Percentiles rank a stretch among this genome's conserved stretches.
Evolutionary conservation across 2,888 invertebrate genomes (phyloP).

Genomic region (Parnassius apollo): DNA sequence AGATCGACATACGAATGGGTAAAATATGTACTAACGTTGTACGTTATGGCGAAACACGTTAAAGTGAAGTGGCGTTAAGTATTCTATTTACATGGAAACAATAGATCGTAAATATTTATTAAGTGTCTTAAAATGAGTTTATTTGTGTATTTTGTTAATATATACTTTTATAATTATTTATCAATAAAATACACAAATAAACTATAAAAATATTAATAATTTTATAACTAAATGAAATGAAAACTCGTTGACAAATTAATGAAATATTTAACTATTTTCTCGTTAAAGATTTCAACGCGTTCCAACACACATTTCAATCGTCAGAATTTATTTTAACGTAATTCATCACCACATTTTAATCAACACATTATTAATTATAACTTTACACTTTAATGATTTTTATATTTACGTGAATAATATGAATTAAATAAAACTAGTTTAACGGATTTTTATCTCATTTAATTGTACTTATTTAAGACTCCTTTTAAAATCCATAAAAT

Average conservation of each 20-base stretch:
- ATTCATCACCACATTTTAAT: not conserved
- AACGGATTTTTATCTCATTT: too few relatives aligned
- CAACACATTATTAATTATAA: too few relatives aligned
- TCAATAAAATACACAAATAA: too few relatives aligned
- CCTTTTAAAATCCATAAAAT: too few relatives aligned
- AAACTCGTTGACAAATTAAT: not conserved
- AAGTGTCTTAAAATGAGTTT: not conserved
- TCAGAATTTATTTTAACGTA: conserved; percentile 2
- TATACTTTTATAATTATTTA: not conserved
- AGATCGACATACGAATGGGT: conserved; percentile 67
- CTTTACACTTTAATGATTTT: too few relatives aligned
- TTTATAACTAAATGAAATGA: too few relatives aligned
- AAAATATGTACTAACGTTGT: conserved; percentile 46
- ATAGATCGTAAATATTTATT: conserved; percentile 2
- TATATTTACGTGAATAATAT: too few relatives aligned
- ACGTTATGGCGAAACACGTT: conserved; percentile 49
- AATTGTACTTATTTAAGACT: too few relatives aligned
- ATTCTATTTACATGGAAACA: conserved; percentile 9
- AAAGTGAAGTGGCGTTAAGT: conserved; percentile 28
- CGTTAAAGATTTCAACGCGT: conserved; percentile 12
- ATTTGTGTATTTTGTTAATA: not conserved
- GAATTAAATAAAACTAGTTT: too few relatives aligned
- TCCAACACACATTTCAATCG: not conserved
- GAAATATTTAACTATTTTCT: not conserved
- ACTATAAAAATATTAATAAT: too few relatives aligned